Evolutionary conservation across 2,113 vertebrate species (phyloP).

Genomic region (Rutilus rutilus): DNA sequence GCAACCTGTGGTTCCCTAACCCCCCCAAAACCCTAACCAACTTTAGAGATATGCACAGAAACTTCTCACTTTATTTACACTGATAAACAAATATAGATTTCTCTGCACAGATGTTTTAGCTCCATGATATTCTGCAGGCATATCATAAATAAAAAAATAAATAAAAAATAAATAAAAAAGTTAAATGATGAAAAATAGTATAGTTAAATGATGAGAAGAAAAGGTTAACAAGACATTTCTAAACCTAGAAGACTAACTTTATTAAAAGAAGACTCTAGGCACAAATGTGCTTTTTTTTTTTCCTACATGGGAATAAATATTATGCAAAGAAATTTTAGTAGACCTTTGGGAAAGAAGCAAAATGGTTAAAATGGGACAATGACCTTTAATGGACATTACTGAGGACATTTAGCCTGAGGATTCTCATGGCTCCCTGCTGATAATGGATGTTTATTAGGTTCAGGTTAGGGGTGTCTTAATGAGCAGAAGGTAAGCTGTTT

Average conservation of each 20-base stretch:
- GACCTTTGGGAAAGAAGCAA: slow-evolving; percentile 10
- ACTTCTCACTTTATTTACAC: background rate
- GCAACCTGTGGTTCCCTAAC: background rate
- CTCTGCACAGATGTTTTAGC: background rate
- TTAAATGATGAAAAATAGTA: no score
- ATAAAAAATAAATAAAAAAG: background rate
- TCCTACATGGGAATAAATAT: slow-evolving; percentile 2
- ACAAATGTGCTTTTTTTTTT: background rate
- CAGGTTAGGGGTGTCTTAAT: slow-evolving; percentile 25
- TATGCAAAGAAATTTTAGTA: background rate
- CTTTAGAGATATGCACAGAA: background rate
- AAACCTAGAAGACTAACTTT: background rate
- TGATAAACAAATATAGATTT: background rate
- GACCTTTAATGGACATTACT: slow-evolving; percentile 25
- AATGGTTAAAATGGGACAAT: background rate
- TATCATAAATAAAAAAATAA: background rate
- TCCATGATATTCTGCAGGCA: background rate
- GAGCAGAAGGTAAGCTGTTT: slow-evolving; percentile 23
- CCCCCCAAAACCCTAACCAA: background rate
- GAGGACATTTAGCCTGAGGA: background rate
- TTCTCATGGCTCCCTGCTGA: slow-evolving; percentile 14
- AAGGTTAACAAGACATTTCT: background rate
- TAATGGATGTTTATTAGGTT: slow-evolving; percentile 13
- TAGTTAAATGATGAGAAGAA: background rate
- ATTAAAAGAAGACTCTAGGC: background rate